These are phyloP conservation scores for Alcis repandata DNA, from an alignment of 2,888 invertebrate genomes.

Conservation along the genomic window DNA sequence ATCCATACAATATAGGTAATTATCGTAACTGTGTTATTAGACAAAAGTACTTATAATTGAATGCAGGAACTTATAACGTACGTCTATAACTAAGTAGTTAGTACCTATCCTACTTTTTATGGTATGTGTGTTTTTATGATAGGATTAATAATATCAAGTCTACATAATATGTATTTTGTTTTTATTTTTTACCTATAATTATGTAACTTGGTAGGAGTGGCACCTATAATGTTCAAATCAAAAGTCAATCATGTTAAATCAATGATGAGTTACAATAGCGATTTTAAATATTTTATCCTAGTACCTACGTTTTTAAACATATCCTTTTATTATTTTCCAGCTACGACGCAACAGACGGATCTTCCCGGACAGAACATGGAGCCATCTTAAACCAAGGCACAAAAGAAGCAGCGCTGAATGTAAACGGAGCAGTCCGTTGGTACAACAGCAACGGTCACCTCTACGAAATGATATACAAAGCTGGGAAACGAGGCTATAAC, in stretches of 20 bases:
- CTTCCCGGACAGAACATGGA: conserved; percentile 82
- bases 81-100: neutral
- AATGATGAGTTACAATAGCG: too few species aligned
- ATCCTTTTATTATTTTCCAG: conserved; percentile 59
- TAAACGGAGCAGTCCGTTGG: conserved; percentile 80
- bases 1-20: conserved; percentile 1
- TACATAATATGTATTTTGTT: too few species aligned
- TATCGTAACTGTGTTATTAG: neutral
- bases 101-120: neutral
- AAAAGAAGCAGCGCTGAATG: conserved; percentile 72
- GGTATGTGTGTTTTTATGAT: neutral
- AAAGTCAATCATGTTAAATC: too few species aligned
- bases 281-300: too few species aligned
- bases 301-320: neutral
- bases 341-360: conserved; percentile 84
- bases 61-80: neutral
- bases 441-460: conserved; percentile 79
- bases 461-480: conserved; percentile 83
- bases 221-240: too few species aligned
- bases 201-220: too few species aligned
- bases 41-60: neutral
- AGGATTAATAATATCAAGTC: too few species aligned
- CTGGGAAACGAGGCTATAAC: conserved; percentile 80
- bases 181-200: too few species aligned
- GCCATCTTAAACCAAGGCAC: conserved; percentile 72